phyloP scores from a whole-genome alignment of 2,113 vertebrate species.

The Reinhardtius hippoglossoides region DNA sequence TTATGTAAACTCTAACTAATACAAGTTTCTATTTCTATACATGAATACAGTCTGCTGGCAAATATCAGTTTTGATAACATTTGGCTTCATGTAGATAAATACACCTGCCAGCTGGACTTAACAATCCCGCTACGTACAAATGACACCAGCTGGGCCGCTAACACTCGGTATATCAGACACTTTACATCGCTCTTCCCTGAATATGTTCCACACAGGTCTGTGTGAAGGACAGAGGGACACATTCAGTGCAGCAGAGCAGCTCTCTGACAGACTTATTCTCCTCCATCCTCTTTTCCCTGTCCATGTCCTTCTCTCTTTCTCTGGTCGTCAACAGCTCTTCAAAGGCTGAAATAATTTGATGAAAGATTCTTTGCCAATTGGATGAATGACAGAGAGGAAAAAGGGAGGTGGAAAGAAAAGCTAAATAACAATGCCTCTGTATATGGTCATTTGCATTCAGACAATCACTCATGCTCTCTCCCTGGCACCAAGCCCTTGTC shows the following conservation, averaged over 20 bases:
- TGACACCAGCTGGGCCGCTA: conserved; percentile 48
- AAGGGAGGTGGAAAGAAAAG: conserved; percentile 36
- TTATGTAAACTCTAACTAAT: conserved; percentile 13
- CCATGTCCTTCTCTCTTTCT: conserved; percentile 29
- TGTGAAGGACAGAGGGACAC: conserved; percentile 30
- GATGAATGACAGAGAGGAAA: conserved; percentile 50
- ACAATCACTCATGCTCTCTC: conserved; percentile 54
- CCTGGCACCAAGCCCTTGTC: conserved; percentile 62
- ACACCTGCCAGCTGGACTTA: conserved; percentile 31
- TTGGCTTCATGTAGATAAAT: conserved; percentile 28
- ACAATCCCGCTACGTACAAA: conserved; percentile 26
- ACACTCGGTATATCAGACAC: conserved; percentile 26
- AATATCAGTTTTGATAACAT: conserved; percentile 20
- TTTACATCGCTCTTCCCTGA: conserved; percentile 24
- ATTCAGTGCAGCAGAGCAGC: conserved; percentile 31
- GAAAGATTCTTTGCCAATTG: conserved; percentile 44
- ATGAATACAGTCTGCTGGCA: conserved; percentile 7
- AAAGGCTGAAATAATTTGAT: conserved; percentile 50
- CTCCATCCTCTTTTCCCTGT: conserved; percentile 1
- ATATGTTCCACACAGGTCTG: conserved; percentile 33
- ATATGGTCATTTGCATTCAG: conserved; percentile 70
- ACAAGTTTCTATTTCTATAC: conserved; percentile 24
- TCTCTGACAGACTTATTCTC: conserved; percentile 14
- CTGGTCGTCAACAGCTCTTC: conserved; percentile 42
- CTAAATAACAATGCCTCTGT: conserved; percentile 61